Evolutionary conservation across 2,113 vertebrate genomes (phyloP), one percentile per base, ranked within the genome.

Genomic region (Chloroceryle aenea): DNA sequence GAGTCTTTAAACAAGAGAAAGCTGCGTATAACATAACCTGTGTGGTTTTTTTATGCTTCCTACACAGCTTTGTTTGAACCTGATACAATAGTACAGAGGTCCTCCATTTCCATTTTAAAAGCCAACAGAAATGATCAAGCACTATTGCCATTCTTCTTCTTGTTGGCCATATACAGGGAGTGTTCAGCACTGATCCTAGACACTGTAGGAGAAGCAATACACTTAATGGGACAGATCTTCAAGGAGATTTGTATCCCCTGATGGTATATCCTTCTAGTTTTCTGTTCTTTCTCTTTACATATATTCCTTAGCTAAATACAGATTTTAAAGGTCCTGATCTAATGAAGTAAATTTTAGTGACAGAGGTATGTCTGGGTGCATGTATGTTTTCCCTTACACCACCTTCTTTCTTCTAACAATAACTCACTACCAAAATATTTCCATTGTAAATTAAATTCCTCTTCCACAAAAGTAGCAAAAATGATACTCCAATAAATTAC

Each of bases 31-130:
- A 85, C 79, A 95, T 77, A 94, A 90, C 79, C 75, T 42, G 22
- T 38, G 42, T 47, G 26, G 7, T n/a, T 89, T 91, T 88, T n/a
- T 40, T 73, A 2, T 59, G 17, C 22, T 90, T 91, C 55, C 34
- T 83, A 66, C n/a, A 34, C 50, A 87, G 74, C 62, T 76, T 91
- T 91, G 17, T 87, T 91, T 89, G 81, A 96, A 77, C 62, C 12
- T 73, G 20, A 48, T 50, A 87, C 50, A 89, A 80, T 50, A 36
- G 66, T 66, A 66, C 42, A 91, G 45, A 81, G 74, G 53, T 76
- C 55, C 23, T 58, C 66, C 45, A 83, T 91, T 91, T 52, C 78
- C 89, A 96, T 87, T 91, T 89, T 87, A 93, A 95, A 97, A 96
- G 67, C 42, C 50, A 76, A 34, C 20, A 79, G 74, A 91, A 87